A percentile compares a stretch with the other conserved stretches of the same genome.
Conservation (phyloP, 2,888 invertebrate species). For the Matsumyia berberina region DNA sequence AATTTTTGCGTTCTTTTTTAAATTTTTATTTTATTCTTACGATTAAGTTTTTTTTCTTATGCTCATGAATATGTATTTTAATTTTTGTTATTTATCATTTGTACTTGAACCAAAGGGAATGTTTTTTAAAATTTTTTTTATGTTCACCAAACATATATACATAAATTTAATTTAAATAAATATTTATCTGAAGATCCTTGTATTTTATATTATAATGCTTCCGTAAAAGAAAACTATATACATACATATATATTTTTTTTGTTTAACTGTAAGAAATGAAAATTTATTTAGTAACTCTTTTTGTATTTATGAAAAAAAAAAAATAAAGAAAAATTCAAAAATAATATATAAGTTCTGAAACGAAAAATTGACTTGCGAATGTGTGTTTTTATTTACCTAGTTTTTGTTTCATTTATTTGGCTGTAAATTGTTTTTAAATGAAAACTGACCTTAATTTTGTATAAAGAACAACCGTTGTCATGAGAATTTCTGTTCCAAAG, state of each 20-base stretch:
- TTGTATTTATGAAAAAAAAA: constrained; percentile 56
- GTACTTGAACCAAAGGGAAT: constrained; percentile 62
- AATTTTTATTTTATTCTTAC: constrained; percentile 23
- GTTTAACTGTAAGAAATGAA: constrained; percentile 55
- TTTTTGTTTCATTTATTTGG: constrained; percentile 62
- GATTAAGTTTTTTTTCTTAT: constrained; percentile 37
- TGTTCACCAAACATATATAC: constrained; percentile 53
- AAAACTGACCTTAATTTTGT: constrained; percentile 43
- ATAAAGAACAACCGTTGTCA: constrained; percentile 59
- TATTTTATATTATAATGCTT: constrained; percentile 55
- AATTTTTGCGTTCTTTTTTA: constrained; percentile 24
- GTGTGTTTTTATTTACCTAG: constrained; percentile 72
- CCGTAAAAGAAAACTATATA: constrained; percentile 44
- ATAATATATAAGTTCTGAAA: constrained; percentile 62
- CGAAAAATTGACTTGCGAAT: constrained; percentile 68
- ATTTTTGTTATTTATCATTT: constrained; percentile 24
- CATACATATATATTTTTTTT: constrained; percentile 31
- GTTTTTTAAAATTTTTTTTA: constrained; percentile 50
- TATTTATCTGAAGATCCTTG: constrained; percentile 51
- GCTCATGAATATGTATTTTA: constrained; percentile 59
- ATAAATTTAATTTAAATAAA: constrained; percentile 12
- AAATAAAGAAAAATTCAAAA: constrained; percentile 52
- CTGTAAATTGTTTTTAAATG: constrained; percentile 59
- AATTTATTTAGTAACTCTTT: constrained; percentile 63
- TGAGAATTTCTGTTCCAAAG: constrained; percentile 67